Evolutionary conservation across 1,140 invertebrate species (phyloP).

Genomic region (Anoplophora glabripennis): DNA sequence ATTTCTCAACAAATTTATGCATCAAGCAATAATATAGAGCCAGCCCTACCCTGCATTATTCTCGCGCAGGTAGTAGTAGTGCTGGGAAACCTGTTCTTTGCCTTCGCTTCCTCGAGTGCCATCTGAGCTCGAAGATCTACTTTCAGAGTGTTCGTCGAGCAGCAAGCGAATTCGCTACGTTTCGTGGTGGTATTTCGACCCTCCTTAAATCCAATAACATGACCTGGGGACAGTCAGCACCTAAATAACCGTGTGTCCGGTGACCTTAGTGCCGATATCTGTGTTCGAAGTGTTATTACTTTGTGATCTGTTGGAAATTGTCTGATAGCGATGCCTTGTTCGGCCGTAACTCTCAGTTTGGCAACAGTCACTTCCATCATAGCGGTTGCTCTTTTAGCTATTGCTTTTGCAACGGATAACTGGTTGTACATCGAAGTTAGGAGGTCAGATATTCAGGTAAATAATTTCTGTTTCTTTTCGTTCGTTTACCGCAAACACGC

Average conservation of each 20-base stretch:
- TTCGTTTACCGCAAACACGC: background rate
- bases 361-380: constrained; percentile 92
- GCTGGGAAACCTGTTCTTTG: constrained; percentile 14
- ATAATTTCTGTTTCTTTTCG: constrained; percentile 21
- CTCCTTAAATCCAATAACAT: constrained; percentile 7
- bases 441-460: constrained; percentile 81
- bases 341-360: constrained; percentile 88
- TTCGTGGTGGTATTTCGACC: constrained; percentile 5
- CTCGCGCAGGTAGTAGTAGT: constrained; percentile 9
- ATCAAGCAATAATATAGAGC: too few relatives aligned
- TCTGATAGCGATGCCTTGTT: constrained; percentile 76
- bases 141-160: constrained; percentile 6
- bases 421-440: constrained; percentile 91
- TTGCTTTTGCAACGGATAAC: constrained; percentile 93
- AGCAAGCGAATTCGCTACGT: constrained; percentile 6
- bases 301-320: constrained; percentile 4
- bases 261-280: constrained; percentile 16
- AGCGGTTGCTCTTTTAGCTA: constrained; percentile 83
- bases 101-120: constrained; percentile 19
- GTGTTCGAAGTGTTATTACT: background rate
- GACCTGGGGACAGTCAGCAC: constrained; percentile 5
- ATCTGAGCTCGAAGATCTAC: constrained; percentile 15
- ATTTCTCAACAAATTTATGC: too few relatives aligned
- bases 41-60: background rate
- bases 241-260: constrained; percentile 7